Conservation (phyloP, 2,888 invertebrate genomes). For the Eudasyphora cyanicolor region DNA sequence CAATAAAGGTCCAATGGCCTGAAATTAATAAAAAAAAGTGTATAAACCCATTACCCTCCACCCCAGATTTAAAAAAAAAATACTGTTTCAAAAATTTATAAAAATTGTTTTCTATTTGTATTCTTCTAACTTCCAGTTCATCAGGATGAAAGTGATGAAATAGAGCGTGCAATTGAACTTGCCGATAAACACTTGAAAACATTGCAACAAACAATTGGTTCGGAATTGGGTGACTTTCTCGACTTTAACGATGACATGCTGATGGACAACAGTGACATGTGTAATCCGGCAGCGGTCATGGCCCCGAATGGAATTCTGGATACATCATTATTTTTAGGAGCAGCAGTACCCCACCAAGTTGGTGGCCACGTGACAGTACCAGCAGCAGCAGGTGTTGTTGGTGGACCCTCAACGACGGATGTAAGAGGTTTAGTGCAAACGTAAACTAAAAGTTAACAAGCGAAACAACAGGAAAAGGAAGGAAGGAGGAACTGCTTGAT, state of each 20-base stretch:
- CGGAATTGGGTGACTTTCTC: slow-evolving; percentile 78
- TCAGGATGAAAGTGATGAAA: slow-evolving; percentile 91
- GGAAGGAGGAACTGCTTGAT: slow-evolving; percentile 29
- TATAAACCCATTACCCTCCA: too few relatives aligned
- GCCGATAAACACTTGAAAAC: slow-evolving; percentile 88
- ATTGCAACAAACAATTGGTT: slow-evolving; percentile 83
- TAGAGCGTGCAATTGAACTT: slow-evolving; percentile 91
- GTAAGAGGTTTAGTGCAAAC: slow-evolving; percentile 79
- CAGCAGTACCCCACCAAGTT: neutral
- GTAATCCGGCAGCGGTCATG: slow-evolving; percentile 68
- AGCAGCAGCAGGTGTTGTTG: slow-evolving; percentile 66
- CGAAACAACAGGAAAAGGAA: slow-evolving; percentile 9
- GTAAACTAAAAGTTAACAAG: slow-evolving; percentile 69
- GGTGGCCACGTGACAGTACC: slow-evolving; percentile 70
- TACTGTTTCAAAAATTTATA: too few relatives aligned
- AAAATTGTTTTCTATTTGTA: neutral
- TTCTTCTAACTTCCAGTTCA: slow-evolving; percentile 77
- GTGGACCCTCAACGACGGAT: slow-evolving; percentile 68
- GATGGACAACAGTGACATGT: slow-evolving; percentile 73
- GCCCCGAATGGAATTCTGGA: slow-evolving; percentile 64
- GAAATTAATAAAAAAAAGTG: too few relatives aligned
- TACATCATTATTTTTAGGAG: slow-evolving; percentile 65
- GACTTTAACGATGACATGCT: slow-evolving; percentile 78
- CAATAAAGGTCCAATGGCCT: too few relatives aligned
- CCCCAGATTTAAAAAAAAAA: too few relatives aligned